A percentile compares a stretch with the other conserved stretches of the same genome.
Evolutionary conservation across 2,797 vertebrate species (phyloP).

Genomic region (Adelosebastes latens): DNA sequence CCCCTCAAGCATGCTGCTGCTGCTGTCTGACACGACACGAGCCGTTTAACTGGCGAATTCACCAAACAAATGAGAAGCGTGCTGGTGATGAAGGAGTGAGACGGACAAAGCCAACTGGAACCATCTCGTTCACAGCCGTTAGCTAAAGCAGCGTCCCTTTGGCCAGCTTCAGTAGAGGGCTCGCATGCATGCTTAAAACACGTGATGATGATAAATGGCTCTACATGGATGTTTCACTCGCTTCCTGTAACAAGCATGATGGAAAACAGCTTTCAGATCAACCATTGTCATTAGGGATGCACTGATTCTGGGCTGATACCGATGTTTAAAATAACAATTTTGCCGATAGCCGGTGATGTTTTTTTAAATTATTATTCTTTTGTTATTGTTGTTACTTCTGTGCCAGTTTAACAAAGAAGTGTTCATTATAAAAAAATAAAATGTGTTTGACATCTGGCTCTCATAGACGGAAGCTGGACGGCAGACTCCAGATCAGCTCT

Average conservation of each 20-base stretch:
- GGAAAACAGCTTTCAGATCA: not conserved
- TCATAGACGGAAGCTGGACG: too few species aligned
- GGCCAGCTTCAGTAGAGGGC: not conserved
- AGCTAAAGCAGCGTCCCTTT: constrained; percentile 12
- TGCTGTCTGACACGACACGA: constrained; percentile 39
- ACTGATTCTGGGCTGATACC: not conserved
- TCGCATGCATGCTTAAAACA: constrained; percentile 3
- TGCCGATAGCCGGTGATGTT: too few species aligned
- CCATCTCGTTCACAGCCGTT: constrained; percentile 47
- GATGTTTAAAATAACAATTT: not conserved
- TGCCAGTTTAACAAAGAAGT: too few species aligned
- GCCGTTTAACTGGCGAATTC: constrained; percentile 56
- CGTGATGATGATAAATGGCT: constrained; percentile 43
- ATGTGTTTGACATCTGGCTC: too few species aligned
- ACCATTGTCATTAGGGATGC: not conserved
- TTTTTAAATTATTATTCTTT: not conserved
- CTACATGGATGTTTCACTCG: constrained; percentile 3
- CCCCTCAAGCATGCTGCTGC: constrained; percentile 37
- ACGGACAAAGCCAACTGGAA: constrained; percentile 60
- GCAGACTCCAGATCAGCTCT: too few species aligned
- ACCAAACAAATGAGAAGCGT: constrained; percentile 44
- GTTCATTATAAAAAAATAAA: too few species aligned
- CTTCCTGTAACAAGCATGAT: constrained; percentile 2
- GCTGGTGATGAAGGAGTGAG: constrained; percentile 50
- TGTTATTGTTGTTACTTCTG: not conserved